Base-by-base conservation (phyloP, 2,113 vertebrate genomes). In the Phrynocephalus versicolor region DNA sequence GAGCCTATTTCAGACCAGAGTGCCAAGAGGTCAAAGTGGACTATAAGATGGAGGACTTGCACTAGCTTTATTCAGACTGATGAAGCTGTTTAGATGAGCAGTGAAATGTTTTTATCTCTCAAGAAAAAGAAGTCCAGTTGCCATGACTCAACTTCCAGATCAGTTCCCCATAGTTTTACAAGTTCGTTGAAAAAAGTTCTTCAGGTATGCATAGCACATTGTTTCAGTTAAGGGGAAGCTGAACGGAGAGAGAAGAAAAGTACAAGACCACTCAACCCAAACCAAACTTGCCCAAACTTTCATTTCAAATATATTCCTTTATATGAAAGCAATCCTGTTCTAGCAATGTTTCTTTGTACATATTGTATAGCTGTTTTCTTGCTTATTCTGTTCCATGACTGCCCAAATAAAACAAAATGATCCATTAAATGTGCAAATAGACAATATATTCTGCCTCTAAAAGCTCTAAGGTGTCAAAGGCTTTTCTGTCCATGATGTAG, bases 351-450 rank as follows among this genome's bases (percentile, higher is more conserved):
- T 18, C 85, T 12, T 21, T 89, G 55, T 83, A n/a, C 13, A 83
- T 75, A 10, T 1, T 60, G 37, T 39, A 60, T 37, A 25, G 10
- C 2, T 83, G 3, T 21, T 84, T 15, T 1, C 88, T 85, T 91
- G 71, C 35, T 90, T 75, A 67, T 27, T 89, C 57, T 51, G 45
- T 83, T 89, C 91, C 85, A 58, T 81, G 57, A 88, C 39, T 90
- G 0, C 27, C 51, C 79, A 55, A 69, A 15, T 78, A 51, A 85
- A 93, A 7, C 2, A 65, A 45, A 87, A 85, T 1, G 4, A 82
- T 79, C 12, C 0, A 12, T 89, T 72, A 39, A 27, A 9, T 65
- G 25, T 27, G 7, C 27, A 67, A 67, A 67, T 12, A 30, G 27
- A 23, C 60, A 67, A 67, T 67, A n/a, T 67, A 27, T 67, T 67